These are phyloP conservation scores for Furnarius figulus DNA, from an alignment of 2,113 vertebrate species.

Conservation along the genomic window DNA sequence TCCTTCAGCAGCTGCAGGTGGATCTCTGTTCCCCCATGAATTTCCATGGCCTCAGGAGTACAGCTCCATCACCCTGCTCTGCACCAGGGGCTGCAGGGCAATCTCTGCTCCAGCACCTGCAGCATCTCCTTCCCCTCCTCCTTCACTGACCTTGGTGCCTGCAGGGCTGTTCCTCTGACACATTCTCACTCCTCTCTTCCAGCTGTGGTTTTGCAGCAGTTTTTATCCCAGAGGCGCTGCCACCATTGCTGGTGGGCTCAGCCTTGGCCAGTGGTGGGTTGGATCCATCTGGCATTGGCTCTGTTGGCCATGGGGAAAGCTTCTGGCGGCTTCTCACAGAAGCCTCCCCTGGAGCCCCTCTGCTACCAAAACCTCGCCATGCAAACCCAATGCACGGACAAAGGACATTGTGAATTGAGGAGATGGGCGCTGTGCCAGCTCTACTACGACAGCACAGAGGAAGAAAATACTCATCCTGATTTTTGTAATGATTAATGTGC, in stretches of 20 bases:
- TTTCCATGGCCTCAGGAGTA: neutral
- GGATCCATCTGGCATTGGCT: neutral
- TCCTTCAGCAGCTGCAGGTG: neutral
- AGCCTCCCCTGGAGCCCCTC: neutral
- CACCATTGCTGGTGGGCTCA: accelerated
- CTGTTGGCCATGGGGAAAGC: neutral
- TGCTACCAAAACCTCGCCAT: neutral
- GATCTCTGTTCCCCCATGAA: neutral
- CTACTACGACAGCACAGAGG: neutral
- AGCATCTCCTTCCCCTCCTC: neutral
- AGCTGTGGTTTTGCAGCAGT: neutral
- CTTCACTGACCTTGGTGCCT: neutral
- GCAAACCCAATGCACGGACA: neutral
- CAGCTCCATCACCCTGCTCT: neutral
- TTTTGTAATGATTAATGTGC: neutral
- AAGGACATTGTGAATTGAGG: neutral
- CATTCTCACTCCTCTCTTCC: neutral
- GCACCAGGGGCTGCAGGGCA: accelerated
- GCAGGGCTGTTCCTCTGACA: neutral
- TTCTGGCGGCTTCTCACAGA: neutral
- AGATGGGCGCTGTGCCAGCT: neutral
- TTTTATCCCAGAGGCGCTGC: neutral
- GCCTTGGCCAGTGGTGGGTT: neutral
- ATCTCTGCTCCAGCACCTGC: neutral
- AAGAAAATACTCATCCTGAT: neutral